Evolutionary conservation across 1,140 invertebrate species (phyloP), one percentile per base, ranked within the genome.

Genomic region (Frieseomelitta varia): DNA sequence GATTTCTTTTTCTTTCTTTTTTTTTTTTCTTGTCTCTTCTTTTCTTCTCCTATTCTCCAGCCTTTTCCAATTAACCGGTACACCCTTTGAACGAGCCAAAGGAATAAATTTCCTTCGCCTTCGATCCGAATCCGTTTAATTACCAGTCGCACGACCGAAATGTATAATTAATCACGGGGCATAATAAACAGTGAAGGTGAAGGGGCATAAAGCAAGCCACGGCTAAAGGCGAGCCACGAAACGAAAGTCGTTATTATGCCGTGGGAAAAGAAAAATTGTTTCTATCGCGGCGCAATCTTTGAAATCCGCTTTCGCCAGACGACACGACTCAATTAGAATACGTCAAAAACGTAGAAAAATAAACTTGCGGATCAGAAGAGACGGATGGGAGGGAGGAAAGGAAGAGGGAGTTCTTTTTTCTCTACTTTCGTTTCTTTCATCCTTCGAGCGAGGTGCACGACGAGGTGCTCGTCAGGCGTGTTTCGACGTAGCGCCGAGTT

Each of bases 321-420:
- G 71, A 73, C 71, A 12, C 27, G 19, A 74, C 30, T 74, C 72
- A 34, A 61, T 74, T 74, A 55, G 27, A 74, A 74, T 74, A 34
- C 39, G 14, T 68, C 47, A 27, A 55, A 63, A 6, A 21, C 21
- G 24, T 11, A 47, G 21, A 24, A 74, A 2, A 15, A 51, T 27
- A 55, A n/a, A 30, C 2, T 15, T 1, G 21, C 10, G 27, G 27
- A 51, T 11, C 30, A 19, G 0, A 73, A 10, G 21, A 73, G 27
- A 24, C 27, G 14, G 21, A 30, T 2, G n/a, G 14, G 11, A 15
- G 6, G 27, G 4, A 27, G n/a, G 24, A 39, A 73, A 53, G 34
- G 27, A 21, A 47, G 14, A 0, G 24, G 15, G 4, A 17, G 3
- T 21, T 51, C 58, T 47, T 56, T 61, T n/a, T 30, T n/a, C 8